These are phyloP conservation scores for Aphidoletes aphidimyza DNA, from an alignment of 2,888 invertebrate species.

Conservation along the genomic window DNA sequence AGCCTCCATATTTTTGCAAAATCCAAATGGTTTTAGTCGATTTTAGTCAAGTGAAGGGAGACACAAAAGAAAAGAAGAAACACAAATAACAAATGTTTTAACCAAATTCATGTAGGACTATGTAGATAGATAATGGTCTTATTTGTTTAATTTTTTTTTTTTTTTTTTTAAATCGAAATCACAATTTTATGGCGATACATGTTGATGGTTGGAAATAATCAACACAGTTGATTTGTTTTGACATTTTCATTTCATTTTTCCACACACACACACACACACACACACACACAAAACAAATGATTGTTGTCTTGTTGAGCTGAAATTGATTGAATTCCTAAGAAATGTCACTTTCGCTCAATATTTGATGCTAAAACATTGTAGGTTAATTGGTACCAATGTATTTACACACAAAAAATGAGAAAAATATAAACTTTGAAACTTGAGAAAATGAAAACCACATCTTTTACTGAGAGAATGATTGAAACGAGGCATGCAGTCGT, in stretches of 20 bases:
- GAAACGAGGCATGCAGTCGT: no score
- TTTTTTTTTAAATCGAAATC: neutral
- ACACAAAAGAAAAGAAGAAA: neutral
- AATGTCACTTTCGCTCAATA: constrained; percentile 49
- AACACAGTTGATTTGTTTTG: neutral
- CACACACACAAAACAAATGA: neutral
- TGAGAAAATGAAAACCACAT: neutral
- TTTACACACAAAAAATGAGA: constrained; percentile 44
- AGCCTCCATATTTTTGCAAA: constrained; percentile 38
- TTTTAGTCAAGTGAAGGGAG: constrained; percentile 21
- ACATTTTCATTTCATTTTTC: neutral
- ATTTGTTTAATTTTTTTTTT: neutral
- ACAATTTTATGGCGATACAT: constrained; percentile 7
- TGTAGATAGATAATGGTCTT: neutral
- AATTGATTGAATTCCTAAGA: neutral
- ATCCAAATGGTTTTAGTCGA: neutral
- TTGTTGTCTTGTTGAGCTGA: constrained; percentile 43
- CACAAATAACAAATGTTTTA: neutral
- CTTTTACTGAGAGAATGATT: neutral
- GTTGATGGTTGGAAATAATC: neutral
- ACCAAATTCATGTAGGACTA: constrained; percentile 3
- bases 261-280: no score
- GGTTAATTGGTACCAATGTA: constrained; percentile 39
- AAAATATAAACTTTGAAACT: constrained; percentile 38
- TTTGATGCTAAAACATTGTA: constrained; percentile 4